Conservation (phyloP, 2,797 vertebrate species). For the Apodemus agrarius region DNA sequence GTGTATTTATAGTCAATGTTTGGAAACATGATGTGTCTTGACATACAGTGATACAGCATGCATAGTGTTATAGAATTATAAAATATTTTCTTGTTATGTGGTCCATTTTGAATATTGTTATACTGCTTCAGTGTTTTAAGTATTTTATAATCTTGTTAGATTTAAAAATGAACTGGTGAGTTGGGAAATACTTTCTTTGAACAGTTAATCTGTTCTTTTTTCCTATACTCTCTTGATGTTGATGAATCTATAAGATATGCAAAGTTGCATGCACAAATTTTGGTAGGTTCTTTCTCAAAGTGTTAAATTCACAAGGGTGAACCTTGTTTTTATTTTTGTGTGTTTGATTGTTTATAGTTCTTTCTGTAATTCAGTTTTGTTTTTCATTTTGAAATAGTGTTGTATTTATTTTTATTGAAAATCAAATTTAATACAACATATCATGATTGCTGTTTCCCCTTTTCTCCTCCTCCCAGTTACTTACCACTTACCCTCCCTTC, state of each 20-base stretch:
- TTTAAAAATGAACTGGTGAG: neutral
- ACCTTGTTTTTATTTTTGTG: neutral
- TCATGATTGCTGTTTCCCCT: too few species aligned
- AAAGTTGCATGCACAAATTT: neutral
- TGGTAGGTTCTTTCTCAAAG: too few species aligned
- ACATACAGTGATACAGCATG: too few species aligned
- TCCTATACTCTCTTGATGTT: neutral
- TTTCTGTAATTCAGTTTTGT: too few species aligned
- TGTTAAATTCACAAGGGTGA: neutral
- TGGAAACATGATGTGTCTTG: accelerated
- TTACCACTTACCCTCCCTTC: neutral
- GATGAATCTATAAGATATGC: neutral
- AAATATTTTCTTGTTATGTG: neutral
- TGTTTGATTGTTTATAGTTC: too few species aligned
- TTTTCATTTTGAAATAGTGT: too few species aligned
- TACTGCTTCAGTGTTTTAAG: neutral
- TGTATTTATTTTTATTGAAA: too few species aligned
- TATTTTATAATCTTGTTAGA: neutral
- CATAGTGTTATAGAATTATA: neutral
- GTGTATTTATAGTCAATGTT: neutral
- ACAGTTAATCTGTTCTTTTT: neutral
- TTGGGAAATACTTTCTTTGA: too few species aligned
- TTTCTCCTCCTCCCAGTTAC: neutral
- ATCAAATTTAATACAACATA: too few species aligned
- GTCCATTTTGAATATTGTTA: neutral